These are phyloP conservation scores for Ptychobarbus kaznakovi DNA, from an alignment of 2,797 vertebrate genomes.

Conservation along the genomic window DNA sequence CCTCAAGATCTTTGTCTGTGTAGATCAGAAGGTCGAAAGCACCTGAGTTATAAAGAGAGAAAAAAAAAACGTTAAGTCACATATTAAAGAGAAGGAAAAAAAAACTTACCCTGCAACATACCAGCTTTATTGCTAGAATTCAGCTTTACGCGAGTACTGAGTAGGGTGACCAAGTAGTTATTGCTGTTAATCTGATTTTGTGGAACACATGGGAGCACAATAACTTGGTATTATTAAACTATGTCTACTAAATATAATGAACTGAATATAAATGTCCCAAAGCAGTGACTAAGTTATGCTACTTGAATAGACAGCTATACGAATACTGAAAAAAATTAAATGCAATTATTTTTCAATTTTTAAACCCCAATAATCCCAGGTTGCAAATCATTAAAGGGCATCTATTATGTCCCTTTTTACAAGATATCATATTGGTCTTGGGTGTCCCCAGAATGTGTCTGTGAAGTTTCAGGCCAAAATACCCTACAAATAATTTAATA, in stretches of 20 bases:
- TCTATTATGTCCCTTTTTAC: no score
- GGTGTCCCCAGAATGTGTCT: no score
- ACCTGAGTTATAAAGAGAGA: slow-evolving; percentile 79
- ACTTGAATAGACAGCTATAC: not conserved
- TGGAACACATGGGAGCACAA: not conserved
- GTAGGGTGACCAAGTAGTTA: not conserved
- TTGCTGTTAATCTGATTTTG: not conserved
- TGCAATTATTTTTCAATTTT: not conserved
- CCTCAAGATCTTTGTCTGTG: slow-evolving; percentile 90
- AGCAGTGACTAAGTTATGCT: not conserved
- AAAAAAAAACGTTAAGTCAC: not conserved
- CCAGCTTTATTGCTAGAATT: not conserved
- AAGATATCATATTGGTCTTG: no score
- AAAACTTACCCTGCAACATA: no score
- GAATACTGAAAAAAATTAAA: not conserved
- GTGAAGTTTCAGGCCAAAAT: no score
- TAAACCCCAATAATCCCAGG: not conserved
- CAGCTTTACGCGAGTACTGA: not conserved
- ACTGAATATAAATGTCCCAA: not conserved
- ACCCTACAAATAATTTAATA: no score
- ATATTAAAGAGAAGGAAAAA: not conserved
- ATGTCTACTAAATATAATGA: not conserved
- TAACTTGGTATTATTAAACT: not conserved
- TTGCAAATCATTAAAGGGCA: no score
- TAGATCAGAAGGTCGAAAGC: slow-evolving; percentile 96